phyloP scores from a whole-genome alignment of 2,113 vertebrate species.

The Ascaphus truei region DNA sequence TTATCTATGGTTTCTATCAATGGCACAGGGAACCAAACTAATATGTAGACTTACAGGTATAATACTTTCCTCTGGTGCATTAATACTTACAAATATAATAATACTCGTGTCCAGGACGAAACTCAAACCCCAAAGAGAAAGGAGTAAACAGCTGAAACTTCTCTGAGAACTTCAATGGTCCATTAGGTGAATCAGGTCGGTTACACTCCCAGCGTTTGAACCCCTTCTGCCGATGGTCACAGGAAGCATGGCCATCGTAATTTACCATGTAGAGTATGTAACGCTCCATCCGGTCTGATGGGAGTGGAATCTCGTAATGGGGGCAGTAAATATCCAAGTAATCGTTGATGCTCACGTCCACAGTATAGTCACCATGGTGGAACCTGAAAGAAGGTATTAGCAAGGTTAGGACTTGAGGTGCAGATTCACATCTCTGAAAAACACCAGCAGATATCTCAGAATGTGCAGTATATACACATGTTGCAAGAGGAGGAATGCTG shows the following conservation, averaged over 20 bases:
- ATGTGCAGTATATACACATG: no score
- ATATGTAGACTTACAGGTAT: neutral
- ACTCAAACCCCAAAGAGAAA: conserved; percentile 95
- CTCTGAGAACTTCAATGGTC: conserved; percentile 91
- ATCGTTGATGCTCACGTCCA: conserved; percentile 95
- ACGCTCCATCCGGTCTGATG: conserved; percentile 73
- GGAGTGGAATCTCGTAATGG: conserved; percentile 77
- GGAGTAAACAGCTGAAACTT: conserved; percentile 98
- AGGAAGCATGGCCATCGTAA: conserved; percentile 82
- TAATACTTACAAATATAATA: conserved; percentile 90
- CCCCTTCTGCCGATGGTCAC: conserved; percentile 82
- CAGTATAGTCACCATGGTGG: conserved; percentile 80
- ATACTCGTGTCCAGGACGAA: conserved; percentile 88
- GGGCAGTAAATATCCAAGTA: conserved; percentile 97
- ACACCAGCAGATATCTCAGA: no score
- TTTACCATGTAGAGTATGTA: conserved; percentile 95
- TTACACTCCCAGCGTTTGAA: conserved; percentile 98
- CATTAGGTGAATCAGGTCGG: conserved; percentile 77
- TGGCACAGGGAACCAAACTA: no score
- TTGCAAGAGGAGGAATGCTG: no score
- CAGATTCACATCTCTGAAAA: no score
- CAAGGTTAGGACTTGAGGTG: neutral
- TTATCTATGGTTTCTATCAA: no score
- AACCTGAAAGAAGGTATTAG: conserved; percentile 63
- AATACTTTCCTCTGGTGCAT: neutral